phyloP scores from a whole-genome alignment of 2,888 invertebrate species.

The Callimorpha dominula region DNA sequence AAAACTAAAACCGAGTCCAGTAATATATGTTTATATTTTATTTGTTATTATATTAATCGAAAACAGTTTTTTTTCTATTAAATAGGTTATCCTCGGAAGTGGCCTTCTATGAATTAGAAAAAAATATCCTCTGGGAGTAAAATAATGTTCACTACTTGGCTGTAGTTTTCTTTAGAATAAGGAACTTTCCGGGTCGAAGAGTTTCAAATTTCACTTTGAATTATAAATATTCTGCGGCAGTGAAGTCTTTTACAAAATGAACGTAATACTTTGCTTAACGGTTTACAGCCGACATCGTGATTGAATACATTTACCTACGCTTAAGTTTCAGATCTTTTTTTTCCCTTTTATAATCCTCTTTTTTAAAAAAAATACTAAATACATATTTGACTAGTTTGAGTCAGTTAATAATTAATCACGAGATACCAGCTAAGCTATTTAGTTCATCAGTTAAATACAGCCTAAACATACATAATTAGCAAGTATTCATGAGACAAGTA shows the following conservation, averaged over 20 bases:
- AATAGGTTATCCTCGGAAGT: no score
- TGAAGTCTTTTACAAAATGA: background rate
- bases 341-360: no score
- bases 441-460: slow-evolving; percentile 8
- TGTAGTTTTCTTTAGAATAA: background rate
- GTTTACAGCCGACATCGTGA: background rate
- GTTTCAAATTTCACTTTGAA: background rate
- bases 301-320: no score
- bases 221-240: background rate
- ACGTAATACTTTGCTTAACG: background rate
- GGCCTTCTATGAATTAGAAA: no score
- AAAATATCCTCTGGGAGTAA: background rate
- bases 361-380: no score
- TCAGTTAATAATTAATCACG: no score
- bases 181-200: background rate
- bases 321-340: no score
- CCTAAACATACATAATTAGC: slow-evolving; percentile 9
- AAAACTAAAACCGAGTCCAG: background rate
- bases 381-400: no score
- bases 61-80: background rate
- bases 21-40: background rate
- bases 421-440: background rate
- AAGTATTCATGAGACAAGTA: slow-evolving; percentile 49
- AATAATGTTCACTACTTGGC: background rate
- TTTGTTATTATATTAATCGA: background rate